Conservation (phyloP, 2,113 vertebrate genomes). For the Rhombomys opimus region DNA sequence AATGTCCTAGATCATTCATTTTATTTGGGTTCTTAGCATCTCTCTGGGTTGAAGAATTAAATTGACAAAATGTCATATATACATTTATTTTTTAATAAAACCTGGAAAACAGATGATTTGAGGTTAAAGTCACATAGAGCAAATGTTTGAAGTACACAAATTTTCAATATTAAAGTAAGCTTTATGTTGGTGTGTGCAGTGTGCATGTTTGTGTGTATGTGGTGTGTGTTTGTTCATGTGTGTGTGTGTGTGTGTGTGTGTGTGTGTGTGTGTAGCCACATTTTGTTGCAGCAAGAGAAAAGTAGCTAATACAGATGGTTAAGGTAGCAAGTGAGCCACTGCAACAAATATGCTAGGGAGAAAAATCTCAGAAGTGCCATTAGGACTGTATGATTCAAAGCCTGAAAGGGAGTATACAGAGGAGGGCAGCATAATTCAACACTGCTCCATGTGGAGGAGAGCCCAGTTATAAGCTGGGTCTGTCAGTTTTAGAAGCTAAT, state of each 20-base stretch:
- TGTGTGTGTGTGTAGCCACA: no score
- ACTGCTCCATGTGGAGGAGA: neutral
- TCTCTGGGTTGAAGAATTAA: neutral
- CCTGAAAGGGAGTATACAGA: neutral
- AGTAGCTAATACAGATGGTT: neutral
- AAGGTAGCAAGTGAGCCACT: neutral
- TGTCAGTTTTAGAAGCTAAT: neutral
- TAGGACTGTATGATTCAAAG: neutral
- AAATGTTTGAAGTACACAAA: neutral
- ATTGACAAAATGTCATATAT: neutral
- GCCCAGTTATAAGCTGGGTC: neutral
- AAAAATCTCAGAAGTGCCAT: neutral
- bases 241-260: no score
- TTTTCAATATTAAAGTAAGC: neutral
- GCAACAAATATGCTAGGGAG: neutral
- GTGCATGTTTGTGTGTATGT: neutral
- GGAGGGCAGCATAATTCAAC: neutral
- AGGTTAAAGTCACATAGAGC: neutral
- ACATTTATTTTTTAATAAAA: neutral
- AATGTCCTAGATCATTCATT: neutral
- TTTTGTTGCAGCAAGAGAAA: neutral
- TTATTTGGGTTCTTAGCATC: neutral
- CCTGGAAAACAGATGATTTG: neutral
- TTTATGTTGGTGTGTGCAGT: neutral
- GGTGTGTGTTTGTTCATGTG: neutral